Conservation (phyloP, 37 sponge, comb jelly and placozoan genomes). For the Lycopodina hypogea region DNA sequence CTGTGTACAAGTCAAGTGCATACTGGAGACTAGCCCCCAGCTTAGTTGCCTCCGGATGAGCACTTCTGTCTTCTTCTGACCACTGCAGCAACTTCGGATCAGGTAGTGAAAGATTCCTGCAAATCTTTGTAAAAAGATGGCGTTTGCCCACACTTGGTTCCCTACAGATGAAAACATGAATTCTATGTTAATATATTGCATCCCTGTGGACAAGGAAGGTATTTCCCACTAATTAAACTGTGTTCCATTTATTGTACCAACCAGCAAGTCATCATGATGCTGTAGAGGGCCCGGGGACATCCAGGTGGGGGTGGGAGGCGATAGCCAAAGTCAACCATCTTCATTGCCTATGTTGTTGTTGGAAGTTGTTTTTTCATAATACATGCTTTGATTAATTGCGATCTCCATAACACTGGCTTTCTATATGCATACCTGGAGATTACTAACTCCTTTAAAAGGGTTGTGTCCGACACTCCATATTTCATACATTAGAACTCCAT, state of each 20-base stretch:
- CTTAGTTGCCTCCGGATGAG: constrained; percentile 14
- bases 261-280: constrained; percentile 8
- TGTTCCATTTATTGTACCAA: too few species aligned
- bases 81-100: constrained; percentile 39
- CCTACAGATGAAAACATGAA: too few species aligned
- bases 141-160: too few species aligned
- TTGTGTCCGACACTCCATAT: constrained; percentile 21
- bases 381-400: neutral
- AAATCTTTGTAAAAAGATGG: too few species aligned
- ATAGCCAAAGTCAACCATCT: neutral
- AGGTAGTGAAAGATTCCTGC: constrained; percentile 17
- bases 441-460: neutral
- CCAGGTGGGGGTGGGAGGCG: constrained; percentile 8
- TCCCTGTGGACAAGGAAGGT: too few species aligned
- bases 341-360: neutral
- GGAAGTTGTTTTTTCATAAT: neutral
- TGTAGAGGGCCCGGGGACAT: constrained; percentile 6
- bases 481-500: constrained; percentile 7
- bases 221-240: too few species aligned
- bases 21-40: constrained; percentile 36
- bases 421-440: neutral
- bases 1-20: constrained; percentile 21
- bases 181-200: too few species aligned
- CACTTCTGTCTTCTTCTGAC: constrained; percentile 33
- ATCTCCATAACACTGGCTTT: neutral